Conservation (phyloP, 2,113 vertebrate genomes). For the Lycaon pictus region DNA sequence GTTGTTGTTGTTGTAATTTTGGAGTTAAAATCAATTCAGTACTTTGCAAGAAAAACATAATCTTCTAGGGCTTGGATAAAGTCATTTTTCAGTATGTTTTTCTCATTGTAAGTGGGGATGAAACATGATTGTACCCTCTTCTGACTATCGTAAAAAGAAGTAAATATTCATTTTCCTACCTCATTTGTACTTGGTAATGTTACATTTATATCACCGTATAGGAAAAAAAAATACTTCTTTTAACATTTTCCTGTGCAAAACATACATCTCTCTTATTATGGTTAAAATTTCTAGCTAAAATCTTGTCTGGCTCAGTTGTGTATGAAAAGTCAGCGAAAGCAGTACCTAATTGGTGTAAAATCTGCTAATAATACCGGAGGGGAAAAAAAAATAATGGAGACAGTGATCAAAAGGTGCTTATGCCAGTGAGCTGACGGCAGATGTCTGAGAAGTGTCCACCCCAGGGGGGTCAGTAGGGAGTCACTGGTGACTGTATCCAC, state of each 20-base stretch:
- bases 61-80: not conserved
- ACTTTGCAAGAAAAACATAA: not conserved
- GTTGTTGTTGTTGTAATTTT: not conserved
- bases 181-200: not conserved
- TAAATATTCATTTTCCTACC: not conserved
- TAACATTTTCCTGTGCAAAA: slow-evolving; percentile 20
- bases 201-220: not conserved
- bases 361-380: not conserved
- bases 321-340: not conserved
- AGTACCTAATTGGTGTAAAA: not conserved
- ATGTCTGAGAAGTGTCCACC: not conserved
- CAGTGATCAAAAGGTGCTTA: not conserved
- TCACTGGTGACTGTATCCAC: not conserved
- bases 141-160: not conserved
- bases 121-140: slow-evolving; percentile 21
- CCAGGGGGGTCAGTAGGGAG: not conserved
- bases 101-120: not conserved
- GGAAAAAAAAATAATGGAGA: not conserved
- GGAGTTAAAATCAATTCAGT: not conserved
- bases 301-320: not conserved
- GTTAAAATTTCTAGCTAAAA: not conserved
- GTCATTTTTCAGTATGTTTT: not conserved
- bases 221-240: not conserved
- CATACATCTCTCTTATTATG: not conserved
- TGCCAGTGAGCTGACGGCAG: not conserved